phyloP scores from a whole-genome alignment of 2,888 invertebrate species.

The Leptopilina myrica region DNA sequence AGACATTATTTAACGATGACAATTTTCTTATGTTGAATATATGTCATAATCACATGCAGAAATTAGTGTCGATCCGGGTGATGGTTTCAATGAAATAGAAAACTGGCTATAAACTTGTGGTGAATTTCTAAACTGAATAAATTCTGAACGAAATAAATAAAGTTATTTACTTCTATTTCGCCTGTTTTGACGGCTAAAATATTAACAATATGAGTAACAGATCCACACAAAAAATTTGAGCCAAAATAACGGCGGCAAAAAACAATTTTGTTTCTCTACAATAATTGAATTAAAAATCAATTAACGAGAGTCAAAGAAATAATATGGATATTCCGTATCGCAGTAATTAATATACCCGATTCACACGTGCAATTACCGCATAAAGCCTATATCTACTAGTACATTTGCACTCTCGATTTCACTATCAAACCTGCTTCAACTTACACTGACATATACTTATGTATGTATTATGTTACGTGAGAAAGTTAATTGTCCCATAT shows the following conservation, averaged over 20 bases:
- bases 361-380: conserved; percentile 36
- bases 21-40: not conserved
- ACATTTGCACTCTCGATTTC: conserved; percentile 54
- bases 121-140: too few relatives aligned
- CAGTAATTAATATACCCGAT: conserved; percentile 7
- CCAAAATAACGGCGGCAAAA: not conserved
- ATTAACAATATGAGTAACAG: not conserved
- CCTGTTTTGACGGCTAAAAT: too few relatives aligned
- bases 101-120: too few relatives aligned
- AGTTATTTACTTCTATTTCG: not conserved
- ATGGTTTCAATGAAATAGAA: too few relatives aligned
- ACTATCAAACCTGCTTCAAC: conserved; percentile 45
- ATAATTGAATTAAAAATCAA: not conserved
- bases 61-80: not conserved
- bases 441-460: not conserved
- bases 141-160: too few relatives aligned
- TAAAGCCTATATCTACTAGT: conserved; percentile 22
- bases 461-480: conserved; percentile 45
- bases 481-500: conserved; percentile 51
- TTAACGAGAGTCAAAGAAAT: not conserved
- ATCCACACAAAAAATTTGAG: too few relatives aligned
- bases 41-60: not conserved
- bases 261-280: not conserved
- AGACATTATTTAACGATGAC: not conserved
- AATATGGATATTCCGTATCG: not conserved